These are phyloP conservation scores for Pycnomerus fuliginosus DNA, from an alignment of 2,888 invertebrate species.

Conservation along the genomic window DNA sequence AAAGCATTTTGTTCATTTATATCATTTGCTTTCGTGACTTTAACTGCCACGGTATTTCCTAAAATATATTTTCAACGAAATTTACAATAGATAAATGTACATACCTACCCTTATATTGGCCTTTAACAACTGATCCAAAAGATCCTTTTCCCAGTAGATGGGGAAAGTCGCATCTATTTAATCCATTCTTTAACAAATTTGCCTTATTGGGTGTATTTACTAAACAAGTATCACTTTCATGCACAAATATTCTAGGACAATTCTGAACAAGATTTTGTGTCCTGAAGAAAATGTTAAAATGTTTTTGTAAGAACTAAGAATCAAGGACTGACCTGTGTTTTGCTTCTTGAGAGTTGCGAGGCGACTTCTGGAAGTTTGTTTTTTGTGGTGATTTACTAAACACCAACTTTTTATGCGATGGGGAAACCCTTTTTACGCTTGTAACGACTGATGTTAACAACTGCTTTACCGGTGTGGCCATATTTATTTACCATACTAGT, in stretches of 20 bases:
- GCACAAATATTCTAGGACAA: too few species aligned
- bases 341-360: too few species aligned
- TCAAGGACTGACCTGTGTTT: too few species aligned
- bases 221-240: neutral
- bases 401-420: too few species aligned
- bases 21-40: conserved; percentile 36
- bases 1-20: conserved; percentile 41
- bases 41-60: conserved; percentile 45
- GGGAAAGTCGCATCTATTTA: conserved; percentile 28
- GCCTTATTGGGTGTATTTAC: conserved; percentile 37
- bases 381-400: too few species aligned
- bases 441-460: too few species aligned
- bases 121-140: conserved; percentile 48
- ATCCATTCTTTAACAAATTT: conserved; percentile 38
- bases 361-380: too few species aligned
- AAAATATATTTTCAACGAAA: conserved; percentile 5
- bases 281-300: too few species aligned
- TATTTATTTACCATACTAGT: too few species aligned
- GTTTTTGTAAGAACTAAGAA: too few species aligned
- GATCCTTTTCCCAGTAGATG: conserved; percentile 45
- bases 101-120: conserved; percentile 41
- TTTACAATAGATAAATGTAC: neutral
- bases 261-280: too few species aligned
- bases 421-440: too few species aligned
- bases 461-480: neutral